Evolutionary conservation across 1,140 invertebrate species (phyloP).

Genomic region (Brachionus angularis): DNA sequence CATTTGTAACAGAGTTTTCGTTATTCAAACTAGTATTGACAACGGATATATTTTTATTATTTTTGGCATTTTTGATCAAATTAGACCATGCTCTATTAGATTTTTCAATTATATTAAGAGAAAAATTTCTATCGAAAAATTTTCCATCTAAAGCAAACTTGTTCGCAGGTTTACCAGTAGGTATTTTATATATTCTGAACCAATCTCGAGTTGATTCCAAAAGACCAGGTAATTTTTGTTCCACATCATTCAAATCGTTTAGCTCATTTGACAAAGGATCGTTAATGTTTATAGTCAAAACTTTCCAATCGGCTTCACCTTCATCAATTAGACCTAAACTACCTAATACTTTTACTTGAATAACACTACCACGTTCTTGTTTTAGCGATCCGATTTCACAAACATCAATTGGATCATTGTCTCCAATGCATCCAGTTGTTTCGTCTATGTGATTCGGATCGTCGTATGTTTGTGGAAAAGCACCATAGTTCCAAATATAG

Average conservation of each 20-base stretch:
- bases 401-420: slow-evolving; percentile 98
- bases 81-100: slow-evolving; percentile 1
- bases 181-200: slow-evolving; percentile 98
- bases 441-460: slow-evolving; percentile 84
- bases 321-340: slow-evolving; percentile 84
- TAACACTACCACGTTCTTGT: slow-evolving; percentile 75
- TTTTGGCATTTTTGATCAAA: background rate
- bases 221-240: slow-evolving; percentile 84
- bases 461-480: slow-evolving; percentile 96
- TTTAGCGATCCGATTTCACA: slow-evolving; percentile 80
- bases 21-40: slow-evolving; percentile 3
- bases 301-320: slow-evolving; percentile 97
- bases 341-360: slow-evolving; percentile 87
- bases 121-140: slow-evolving; percentile 50
- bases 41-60: background rate
- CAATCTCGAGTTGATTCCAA: slow-evolving; percentile 90
- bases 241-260: slow-evolving; percentile 81
- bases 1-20: background rate
- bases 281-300: slow-evolving; percentile 83
- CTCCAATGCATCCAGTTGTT: slow-evolving; percentile 84
- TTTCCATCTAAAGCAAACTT: slow-evolving; percentile 96
- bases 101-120: background rate
- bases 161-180: slow-evolving; percentile 94
- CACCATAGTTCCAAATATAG: slow-evolving; percentile 99
- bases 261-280: slow-evolving; percentile 81